Conservation (phyloP, 2,888 invertebrate species). For the Diabrotica balteata region DNA sequence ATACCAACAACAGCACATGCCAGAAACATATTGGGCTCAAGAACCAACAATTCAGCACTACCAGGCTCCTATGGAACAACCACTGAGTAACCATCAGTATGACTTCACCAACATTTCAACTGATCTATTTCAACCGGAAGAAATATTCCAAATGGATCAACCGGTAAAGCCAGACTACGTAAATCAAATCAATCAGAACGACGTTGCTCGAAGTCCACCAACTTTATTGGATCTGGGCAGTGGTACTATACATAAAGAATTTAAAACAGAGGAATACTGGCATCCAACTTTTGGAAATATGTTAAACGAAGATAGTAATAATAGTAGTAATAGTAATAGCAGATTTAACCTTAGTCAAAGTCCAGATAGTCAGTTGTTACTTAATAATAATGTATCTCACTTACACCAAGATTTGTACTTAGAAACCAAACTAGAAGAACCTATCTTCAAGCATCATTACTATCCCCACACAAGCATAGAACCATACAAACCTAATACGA, state of each 20-base stretch:
- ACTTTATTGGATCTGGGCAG: conserved; percentile 76
- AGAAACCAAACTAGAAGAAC: conserved; percentile 45
- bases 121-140: conserved; percentile 78
- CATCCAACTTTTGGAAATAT: conserved; percentile 63
- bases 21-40: conserved; percentile 58
- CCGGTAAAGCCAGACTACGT: conserved; percentile 71
- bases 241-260: conserved; percentile 70
- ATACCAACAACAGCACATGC: conserved; percentile 49
- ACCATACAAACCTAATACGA: conserved; percentile 38
- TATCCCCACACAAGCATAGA: conserved; percentile 37
- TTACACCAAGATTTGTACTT: conserved; percentile 47
- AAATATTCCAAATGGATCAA: conserved; percentile 79
- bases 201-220: conserved; percentile 69
- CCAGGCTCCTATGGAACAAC: conserved; percentile 47
- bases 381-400: conserved; percentile 51
- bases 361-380: conserved; percentile 63
- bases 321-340: conserved; percentile 55
- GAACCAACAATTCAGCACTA: conserved; percentile 59
- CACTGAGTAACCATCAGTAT: conserved; percentile 60
- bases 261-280: conserved; percentile 70
- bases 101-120: conserved; percentile 69
- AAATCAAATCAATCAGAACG: conserved; percentile 58
- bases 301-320: conserved; percentile 63
- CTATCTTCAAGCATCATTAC: conserved; percentile 40
- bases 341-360: conserved; percentile 61